These are phyloP conservation scores for Eupeodes latifasciatus DNA, from an alignment of 2,888 invertebrate genomes.

Conservation along the genomic window DNA sequence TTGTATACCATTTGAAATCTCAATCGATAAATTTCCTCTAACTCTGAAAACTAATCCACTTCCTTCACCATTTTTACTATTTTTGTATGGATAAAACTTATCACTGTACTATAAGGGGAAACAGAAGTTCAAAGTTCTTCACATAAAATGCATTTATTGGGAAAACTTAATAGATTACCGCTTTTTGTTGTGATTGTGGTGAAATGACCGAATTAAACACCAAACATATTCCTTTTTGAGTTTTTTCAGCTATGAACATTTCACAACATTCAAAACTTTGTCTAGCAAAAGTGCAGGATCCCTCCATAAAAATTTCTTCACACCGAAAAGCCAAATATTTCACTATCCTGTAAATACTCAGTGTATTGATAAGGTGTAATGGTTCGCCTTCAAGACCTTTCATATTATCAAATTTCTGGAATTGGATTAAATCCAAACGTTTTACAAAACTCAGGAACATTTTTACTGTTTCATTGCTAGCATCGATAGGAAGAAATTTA, in stretches of 20 bases:
- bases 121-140: not conserved
- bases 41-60: slow-evolving; percentile 80
- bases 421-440: slow-evolving; percentile 77
- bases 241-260: slow-evolving; percentile 83
- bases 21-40: slow-evolving; percentile 72
- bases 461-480: slow-evolving; percentile 68
- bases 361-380: slow-evolving; percentile 65
- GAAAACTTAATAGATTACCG: slow-evolving; percentile 44
- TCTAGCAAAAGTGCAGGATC: slow-evolving; percentile 83
- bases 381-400: slow-evolving; percentile 61
- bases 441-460: slow-evolving; percentile 78
- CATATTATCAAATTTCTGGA: slow-evolving; percentile 77
- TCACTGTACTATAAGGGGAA: slow-evolving; percentile 51
- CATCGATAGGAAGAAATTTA: slow-evolving; percentile 79
- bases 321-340: slow-evolving; percentile 81
- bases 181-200: slow-evolving; percentile 79
- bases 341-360: slow-evolving; percentile 78
- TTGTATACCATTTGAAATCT: slow-evolving; percentile 49
- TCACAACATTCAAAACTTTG: slow-evolving; percentile 83
- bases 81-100: slow-evolving; percentile 79
- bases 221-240: slow-evolving; percentile 84
- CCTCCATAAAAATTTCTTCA: slow-evolving; percentile 83
- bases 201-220: slow-evolving; percentile 84
- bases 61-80: slow-evolving; percentile 81
- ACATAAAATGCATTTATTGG: not conserved